These are phyloP conservation scores for Ctena decussata DNA, from an alignment of 2,888 invertebrate species.

Conservation along the genomic window DNA sequence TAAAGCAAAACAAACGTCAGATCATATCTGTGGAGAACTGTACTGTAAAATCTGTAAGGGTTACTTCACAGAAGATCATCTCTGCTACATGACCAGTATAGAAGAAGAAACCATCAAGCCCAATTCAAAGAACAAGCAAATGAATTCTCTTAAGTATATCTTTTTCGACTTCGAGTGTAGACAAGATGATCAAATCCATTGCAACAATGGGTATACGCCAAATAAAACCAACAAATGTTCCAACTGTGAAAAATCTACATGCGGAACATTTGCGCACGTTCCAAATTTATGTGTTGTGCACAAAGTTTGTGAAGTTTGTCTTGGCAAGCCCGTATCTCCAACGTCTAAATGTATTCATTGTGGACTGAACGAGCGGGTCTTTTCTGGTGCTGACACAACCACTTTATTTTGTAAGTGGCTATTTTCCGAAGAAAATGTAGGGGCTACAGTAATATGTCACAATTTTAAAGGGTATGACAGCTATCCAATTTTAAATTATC, in stretches of 20 bases:
- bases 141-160: neutral
- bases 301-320: constrained; percentile 1
- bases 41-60: neutral
- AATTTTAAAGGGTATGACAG: constrained; percentile 15
- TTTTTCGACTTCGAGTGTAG: constrained; percentile 9
- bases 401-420: constrained; percentile 28
- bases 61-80: neutral
- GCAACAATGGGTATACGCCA: neutral
- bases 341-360: neutral
- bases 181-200: neutral
- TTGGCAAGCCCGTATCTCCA: neutral
- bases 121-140: neutral
- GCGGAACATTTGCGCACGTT: constrained; percentile 1
- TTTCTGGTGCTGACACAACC: neutral
- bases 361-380: constrained; percentile 27
- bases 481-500: constrained; percentile 1
- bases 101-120: neutral
- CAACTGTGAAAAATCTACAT: constrained; percentile 11
- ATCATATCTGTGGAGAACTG: neutral
- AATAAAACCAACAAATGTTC: neutral
- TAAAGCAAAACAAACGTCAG: neutral
- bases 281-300: constrained; percentile 27
- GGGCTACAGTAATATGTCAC: constrained; percentile 32
- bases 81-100: neutral
- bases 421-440: constrained; percentile 24